Evolutionary conservation across 2,888 invertebrate genomes (phyloP), one percentile per base, ranked within the genome.

Genomic region (Pachycephus smyrnensis): DNA sequence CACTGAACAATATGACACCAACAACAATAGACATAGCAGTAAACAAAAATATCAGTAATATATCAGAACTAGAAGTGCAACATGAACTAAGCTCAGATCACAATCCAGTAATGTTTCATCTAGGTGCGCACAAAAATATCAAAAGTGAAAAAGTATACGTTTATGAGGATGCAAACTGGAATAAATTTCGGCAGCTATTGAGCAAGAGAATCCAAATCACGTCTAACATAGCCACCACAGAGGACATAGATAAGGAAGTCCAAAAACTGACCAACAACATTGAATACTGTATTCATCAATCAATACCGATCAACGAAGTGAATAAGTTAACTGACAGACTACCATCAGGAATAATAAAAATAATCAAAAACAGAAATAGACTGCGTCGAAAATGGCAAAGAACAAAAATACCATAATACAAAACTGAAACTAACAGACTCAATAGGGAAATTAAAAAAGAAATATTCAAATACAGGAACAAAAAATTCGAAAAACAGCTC

Each of bases 1-100:
- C 86, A 11, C 11, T 73, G 2, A 87, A 84, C 35, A 80, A 79
- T 35, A 81, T 68, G 4, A 84, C 82, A 11, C 84, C 86, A 12
- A 81, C 83, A 74, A 84, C 83, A 40, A 84, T 87, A 79, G 84
- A 87, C 69, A 81, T 87, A 77, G 82, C 80, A 35, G 40, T 86
- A 15, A 85, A 80, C 30, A 87, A 87, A 82, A 86, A 85, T 68
- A 68, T 85, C 1, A 75, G 12, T 1, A 78, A 81, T 35, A 78
- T 83, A 0, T 76, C 82, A 33, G 73, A 84, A 0, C 31, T 80
- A 1, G 31, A 76, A 37, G 73, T 81, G 1, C 31, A 76, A 11
- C 37, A 82, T n/a, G 83, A 84, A 79, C 77, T 87, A 11, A 85
- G 76, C 40, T 87, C 85, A 0, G 85, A 87, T 75, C 86, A 87